Base-by-base conservation (phyloP, 2,888 invertebrate species). In the Drosophila sordidula region DNA sequence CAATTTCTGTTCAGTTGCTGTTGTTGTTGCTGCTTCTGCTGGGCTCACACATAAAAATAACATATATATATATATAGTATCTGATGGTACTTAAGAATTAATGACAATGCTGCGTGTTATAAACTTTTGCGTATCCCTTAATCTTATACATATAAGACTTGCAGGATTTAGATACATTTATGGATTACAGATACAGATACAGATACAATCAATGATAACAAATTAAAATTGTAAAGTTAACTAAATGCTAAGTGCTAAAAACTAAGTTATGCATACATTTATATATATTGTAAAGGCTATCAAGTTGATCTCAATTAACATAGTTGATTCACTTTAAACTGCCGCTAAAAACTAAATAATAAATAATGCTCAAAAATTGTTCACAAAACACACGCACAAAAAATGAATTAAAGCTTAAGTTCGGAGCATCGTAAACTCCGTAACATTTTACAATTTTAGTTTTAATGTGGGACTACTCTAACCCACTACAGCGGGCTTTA, bases 301-400 rank as follows among this genome's bases (percentile, higher is more conserved):
- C 55, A 70, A 54, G 59, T 55, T 56, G 54, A 25, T 49, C 39
- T 49, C 44, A 49, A 56, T 38, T 46, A 51, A 63, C 44, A 55
- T 42, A 51, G 26, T 39, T 61, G 8, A 47, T 56, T 49, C 58
- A 54, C 22, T n/a, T 54, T 52, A 44, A 74, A 52, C 42, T 75
- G 45, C 59, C 22, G 45, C 74, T 88, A 88, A 73, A 89, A 81
- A 87, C 82, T 84, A 86, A 89, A 89, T 84, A 86, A 86, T 89
- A 89, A 86, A 86, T 87, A 84, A 68, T 80, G 59, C 44, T 55
- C 62, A 50, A 79, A 71, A 54, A 52, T 65, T 65, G n/a, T 61
- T 44, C 54, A 61, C 50, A 78, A 58, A 71, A 45, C 44, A 63
- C 61, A 74, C 64, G 68, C 72, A 80, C 71, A 61, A 62, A 74